Evolutionary conservation across 2,888 invertebrate genomes (phyloP).

Genomic region (Malacosoma neustria): DNA sequence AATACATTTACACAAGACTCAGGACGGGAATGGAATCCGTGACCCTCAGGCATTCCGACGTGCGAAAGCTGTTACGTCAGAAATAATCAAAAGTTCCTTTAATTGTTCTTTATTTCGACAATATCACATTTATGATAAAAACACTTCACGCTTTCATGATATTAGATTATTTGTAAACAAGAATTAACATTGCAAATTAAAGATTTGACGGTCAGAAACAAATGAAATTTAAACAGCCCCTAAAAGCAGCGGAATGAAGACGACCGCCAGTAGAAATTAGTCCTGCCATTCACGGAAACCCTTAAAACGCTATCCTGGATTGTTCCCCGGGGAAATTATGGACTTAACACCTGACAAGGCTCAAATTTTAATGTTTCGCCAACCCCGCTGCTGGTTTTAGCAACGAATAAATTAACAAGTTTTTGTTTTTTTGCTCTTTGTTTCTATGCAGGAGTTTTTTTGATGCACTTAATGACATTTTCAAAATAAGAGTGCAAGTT

Average conservation of each 20-base stretch:
- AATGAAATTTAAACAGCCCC: slow-evolving; percentile 23
- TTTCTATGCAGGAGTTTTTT: slow-evolving; percentile 24
- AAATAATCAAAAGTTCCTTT: too few species aligned
- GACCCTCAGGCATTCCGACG: too few species aligned
- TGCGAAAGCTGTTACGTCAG: too few species aligned
- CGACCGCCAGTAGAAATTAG: slow-evolving; percentile 51
- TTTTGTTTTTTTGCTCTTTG: slow-evolving; percentile 35
- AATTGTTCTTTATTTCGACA: too few species aligned
- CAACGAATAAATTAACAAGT: slow-evolving; percentile 60
- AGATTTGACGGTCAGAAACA: slow-evolving; percentile 14
- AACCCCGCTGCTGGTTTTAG: slow-evolving; percentile 39
- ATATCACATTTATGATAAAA: too few species aligned
- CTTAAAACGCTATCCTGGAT: slow-evolving; percentile 66
- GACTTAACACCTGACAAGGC: slow-evolving; percentile 72
- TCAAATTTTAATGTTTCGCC: slow-evolving; percentile 66
- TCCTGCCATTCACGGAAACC: slow-evolving; percentile 60
- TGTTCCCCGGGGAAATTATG: slow-evolving; percentile 71
- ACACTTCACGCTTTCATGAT: too few species aligned
- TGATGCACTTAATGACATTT: slow-evolving; percentile 9
- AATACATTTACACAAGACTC: too few species aligned
- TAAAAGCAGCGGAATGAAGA: slow-evolving; percentile 25
- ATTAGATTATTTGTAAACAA: slow-evolving; percentile 15
- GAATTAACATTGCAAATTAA: slow-evolving; percentile 12
- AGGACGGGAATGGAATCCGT: too few species aligned
- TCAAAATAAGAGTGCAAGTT: slow-evolving; percentile 8